phyloP scores from a whole-genome alignment of 1,140 invertebrate genomes.

The Panagrolaimus sp. region DNA sequence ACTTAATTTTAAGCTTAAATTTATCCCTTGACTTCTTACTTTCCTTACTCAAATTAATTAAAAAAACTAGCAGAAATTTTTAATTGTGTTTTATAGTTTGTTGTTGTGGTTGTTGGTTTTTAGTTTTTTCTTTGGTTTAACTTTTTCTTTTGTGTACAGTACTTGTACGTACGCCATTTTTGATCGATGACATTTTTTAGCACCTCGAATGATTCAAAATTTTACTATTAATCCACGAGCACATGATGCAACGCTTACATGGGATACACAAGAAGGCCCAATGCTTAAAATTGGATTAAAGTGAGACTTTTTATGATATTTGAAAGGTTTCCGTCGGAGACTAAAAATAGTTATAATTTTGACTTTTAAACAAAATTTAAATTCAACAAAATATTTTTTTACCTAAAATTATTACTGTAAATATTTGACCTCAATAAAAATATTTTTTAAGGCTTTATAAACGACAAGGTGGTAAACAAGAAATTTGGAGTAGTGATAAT shows the following conservation, averaged over 20 bases:
- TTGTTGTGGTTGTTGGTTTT: conserved; percentile 3
- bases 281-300: conserved; percentile 43
- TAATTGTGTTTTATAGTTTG: background rate
- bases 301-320: conserved; percentile 17
- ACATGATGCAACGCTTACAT: conserved; percentile 37
- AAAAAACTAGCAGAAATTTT: no score
- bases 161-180: background rate
- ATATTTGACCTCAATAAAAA: background rate
- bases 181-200: conserved; percentile 23
- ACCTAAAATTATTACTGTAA: conserved; percentile 16
- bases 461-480: conserved; percentile 26
- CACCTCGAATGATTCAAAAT: conserved; percentile 48
- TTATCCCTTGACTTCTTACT: no score
- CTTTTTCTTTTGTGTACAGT: conserved; percentile 10
- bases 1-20: background rate
- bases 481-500: conserved; percentile 35
- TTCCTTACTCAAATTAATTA: no score
- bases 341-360: background rate
- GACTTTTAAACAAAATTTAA: background rate
- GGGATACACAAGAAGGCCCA: conserved; percentile 47
- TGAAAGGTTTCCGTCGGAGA: conserved; percentile 1
- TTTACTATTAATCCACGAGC: conserved; percentile 39
- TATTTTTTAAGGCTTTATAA: conserved; percentile 33
- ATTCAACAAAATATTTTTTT: no score
- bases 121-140: background rate